A percentile compares a stretch with the other conserved stretches of the same genome.
These are phyloP conservation scores for Chelon auratus DNA, from an alignment of 2,797 vertebrate genomes.

Conservation along the genomic window DNA sequence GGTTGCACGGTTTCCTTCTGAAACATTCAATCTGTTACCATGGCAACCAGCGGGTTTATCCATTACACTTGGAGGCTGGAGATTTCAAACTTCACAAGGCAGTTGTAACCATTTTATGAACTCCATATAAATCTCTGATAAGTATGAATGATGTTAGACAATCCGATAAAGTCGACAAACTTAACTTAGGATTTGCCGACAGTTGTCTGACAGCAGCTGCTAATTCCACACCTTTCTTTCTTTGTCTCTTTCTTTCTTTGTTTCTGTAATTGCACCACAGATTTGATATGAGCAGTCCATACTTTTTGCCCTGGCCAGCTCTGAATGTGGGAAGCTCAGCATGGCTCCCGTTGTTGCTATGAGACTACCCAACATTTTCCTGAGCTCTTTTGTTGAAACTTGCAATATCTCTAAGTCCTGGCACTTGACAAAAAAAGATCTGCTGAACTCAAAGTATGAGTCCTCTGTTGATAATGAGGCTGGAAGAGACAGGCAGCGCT, in stretches of 20 bases:
- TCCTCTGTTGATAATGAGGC: conserved; percentile 31
- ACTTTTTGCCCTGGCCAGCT: conserved; percentile 9
- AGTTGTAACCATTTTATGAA: conserved; percentile 23
- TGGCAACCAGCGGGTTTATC: conserved; percentile 16
- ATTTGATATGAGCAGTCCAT: conserved; percentile 34
- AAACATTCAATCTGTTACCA: conserved; percentile 12
- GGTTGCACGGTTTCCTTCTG: neutral
- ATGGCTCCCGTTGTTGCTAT: conserved; percentile 60
- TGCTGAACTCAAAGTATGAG: conserved; percentile 32
- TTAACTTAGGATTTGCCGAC: conserved; percentile 5
- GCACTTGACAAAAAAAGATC: conserved; percentile 7
- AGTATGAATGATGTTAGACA: conserved; percentile 17
- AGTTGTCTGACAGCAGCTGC: neutral
- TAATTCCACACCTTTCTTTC: conserved; percentile 14
- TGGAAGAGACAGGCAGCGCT: conserved; percentile 2
- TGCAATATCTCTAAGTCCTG: conserved; percentile 29
- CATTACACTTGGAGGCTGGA: neutral
- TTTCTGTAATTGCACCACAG: conserved; percentile 10
- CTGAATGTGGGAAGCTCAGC: conserved; percentile 51
- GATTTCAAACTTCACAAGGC: conserved; percentile 11
- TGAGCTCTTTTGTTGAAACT: conserved; percentile 38
- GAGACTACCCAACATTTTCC: conserved; percentile 48
- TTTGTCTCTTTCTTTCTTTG: neutral
- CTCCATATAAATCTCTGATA: conserved; percentile 22
- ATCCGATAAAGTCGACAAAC: conserved; percentile 16